Evolutionary conservation across 2,888 invertebrate species (phyloP).

Genomic region (Lasioglossum calceatum): DNA sequence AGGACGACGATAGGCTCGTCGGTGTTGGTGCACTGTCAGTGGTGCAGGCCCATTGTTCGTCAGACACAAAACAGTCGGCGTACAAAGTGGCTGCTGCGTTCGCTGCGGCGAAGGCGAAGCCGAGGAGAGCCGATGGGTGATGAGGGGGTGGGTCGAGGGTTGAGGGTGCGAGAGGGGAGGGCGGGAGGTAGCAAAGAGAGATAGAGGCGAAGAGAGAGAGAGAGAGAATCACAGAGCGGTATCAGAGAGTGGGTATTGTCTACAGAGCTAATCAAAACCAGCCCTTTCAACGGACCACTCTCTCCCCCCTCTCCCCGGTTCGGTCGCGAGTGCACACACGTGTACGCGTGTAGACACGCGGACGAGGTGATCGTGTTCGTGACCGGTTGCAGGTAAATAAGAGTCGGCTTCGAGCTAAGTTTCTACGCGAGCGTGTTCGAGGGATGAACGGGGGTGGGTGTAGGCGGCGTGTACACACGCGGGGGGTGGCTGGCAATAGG

Average conservation of each 20-base stretch:
- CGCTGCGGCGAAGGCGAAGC: slow-evolving; percentile 73
- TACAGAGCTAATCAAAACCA: slow-evolving; percentile 84
- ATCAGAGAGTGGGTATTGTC: slow-evolving; percentile 83
- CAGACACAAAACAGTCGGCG: slow-evolving; percentile 83
- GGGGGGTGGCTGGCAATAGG: slow-evolving; percentile 3
- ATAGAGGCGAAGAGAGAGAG: slow-evolving; percentile 51
- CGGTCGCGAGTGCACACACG: slow-evolving; percentile 26
- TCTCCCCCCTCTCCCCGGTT: slow-evolving; percentile 39
- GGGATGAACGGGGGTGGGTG: not conserved
- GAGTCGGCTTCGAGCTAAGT: slow-evolving; percentile 60
- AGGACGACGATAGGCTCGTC: slow-evolving; percentile 54
- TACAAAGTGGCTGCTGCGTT: slow-evolving; percentile 82
- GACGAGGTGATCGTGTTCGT: slow-evolving; percentile 32
- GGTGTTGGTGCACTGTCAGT: slow-evolving; percentile 74
- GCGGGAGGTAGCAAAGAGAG: slow-evolving; percentile 27
- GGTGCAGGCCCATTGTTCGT: slow-evolving; percentile 82
- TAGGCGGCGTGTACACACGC: not conserved
- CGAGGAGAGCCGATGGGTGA: slow-evolving; percentile 62
- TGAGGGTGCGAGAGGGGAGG: slow-evolving; percentile 14
- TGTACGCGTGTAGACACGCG: slow-evolving; percentile 19
- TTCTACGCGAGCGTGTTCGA: slow-evolving; percentile 40
- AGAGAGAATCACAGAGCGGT: slow-evolving; percentile 76
- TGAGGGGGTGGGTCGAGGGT: slow-evolving; percentile 49
- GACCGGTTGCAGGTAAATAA: slow-evolving; percentile 65
- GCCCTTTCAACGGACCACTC: slow-evolving; percentile 82